Percentiles rank a stretch among this genome's conserved stretches.
These are phyloP conservation scores for Rissa tridactyla DNA, from an alignment of 2,113 vertebrate genomes.

Conservation along the genomic window DNA sequence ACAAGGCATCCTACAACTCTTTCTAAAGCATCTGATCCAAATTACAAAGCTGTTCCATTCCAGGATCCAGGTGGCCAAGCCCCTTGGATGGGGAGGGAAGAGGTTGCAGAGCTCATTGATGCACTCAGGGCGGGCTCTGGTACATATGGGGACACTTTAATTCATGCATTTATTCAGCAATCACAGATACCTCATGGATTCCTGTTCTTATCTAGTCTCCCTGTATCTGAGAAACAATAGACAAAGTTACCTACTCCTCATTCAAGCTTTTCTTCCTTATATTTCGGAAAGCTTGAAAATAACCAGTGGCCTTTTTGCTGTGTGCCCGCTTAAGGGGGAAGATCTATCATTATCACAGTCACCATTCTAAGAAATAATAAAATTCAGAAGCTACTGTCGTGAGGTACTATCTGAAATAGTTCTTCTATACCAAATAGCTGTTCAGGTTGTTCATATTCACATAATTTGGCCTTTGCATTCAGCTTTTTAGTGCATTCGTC, in stretches of 20 bases:
- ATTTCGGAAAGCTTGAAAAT: background rate
- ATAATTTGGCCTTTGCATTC: background rate
- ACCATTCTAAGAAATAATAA: background rate
- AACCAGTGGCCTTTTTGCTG: background rate
- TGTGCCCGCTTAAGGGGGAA: background rate
- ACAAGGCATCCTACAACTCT: background rate
- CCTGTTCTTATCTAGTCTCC: background rate
- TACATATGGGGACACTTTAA: background rate
- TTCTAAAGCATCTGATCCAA: background rate
- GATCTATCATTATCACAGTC: background rate
- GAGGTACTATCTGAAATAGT: background rate
- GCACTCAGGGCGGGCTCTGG: background rate
- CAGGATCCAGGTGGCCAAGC: background rate
- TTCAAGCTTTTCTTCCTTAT: background rate
- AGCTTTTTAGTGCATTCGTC: background rate
- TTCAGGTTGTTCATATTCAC: background rate
- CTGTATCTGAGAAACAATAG: background rate
- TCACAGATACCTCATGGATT: background rate
- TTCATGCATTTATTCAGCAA: background rate
- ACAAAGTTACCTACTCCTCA: background rate
- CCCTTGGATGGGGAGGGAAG: background rate
- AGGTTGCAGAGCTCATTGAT: background rate
- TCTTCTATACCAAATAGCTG: background rate
- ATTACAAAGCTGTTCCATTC: background rate
- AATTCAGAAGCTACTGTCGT: background rate